Evolutionary conservation across 1,140 invertebrate species (phyloP).

Genomic region (Drosophila virilis): DNA sequence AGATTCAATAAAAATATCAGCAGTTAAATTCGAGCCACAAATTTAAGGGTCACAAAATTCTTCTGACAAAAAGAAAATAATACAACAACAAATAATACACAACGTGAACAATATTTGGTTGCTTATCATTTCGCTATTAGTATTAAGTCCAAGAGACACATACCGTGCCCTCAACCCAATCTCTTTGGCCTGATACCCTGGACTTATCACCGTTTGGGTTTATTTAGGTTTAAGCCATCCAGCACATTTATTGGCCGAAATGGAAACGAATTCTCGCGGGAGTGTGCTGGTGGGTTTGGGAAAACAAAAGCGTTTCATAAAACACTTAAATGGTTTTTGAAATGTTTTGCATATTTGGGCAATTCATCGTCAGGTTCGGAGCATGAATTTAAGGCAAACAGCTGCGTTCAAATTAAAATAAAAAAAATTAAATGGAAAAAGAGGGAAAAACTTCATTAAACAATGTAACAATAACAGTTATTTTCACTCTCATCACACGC

Average conservation of each 20-base stretch:
- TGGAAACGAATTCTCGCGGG: slow-evolving; percentile 4
- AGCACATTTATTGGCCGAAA: slow-evolving; percentile 19
- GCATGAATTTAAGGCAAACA: slow-evolving; percentile 20
- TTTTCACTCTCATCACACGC: slow-evolving; percentile 40
- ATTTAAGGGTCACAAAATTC: no score
- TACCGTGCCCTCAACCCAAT: neutral
- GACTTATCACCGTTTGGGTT: slow-evolving; percentile 9
- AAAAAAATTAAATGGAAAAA: neutral
- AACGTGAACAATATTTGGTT: no score
- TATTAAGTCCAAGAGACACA: no score
- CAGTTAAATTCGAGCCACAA: no score
- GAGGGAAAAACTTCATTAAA: slow-evolving; percentile 71
- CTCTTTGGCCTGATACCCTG: neutral
- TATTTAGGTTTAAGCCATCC: neutral
- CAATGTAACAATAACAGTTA: slow-evolving; percentile 68
- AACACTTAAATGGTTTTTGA: slow-evolving; percentile 34
- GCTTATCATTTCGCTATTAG: no score
- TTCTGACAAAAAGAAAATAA: no score
- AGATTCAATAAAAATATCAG: no score
- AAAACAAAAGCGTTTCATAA: slow-evolving; percentile 22
- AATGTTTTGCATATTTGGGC: slow-evolving; percentile 43
- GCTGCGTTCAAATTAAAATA: slow-evolving; percentile 13
- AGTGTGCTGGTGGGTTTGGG: neutral
- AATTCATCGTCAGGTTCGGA: slow-evolving; percentile 4
- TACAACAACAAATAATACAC: no score